Conservation (phyloP, 2,113 vertebrate species). For the Alligator mississippiensis region DNA sequence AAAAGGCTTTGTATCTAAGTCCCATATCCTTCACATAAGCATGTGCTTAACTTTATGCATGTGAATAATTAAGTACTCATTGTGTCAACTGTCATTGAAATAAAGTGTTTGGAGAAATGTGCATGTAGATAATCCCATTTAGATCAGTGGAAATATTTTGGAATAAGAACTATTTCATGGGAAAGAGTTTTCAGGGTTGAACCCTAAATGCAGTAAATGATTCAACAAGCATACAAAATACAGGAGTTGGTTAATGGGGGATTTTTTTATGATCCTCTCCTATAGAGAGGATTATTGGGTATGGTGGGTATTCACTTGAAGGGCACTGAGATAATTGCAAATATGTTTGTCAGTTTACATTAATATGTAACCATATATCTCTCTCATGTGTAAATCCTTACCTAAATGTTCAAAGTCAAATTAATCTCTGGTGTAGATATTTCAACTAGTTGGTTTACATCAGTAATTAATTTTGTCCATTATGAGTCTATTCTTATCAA, state of each 20-base stretch:
- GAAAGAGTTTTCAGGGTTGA: not conserved
- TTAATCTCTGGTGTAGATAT: slow-evolving; percentile 11
- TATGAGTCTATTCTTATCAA: slow-evolving; percentile 1
- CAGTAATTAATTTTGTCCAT: not conserved
- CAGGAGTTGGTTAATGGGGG: not conserved
- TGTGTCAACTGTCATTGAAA: not conserved
- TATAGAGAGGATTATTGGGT: not conserved
- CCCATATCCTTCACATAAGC: not conserved
- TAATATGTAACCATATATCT: not conserved
- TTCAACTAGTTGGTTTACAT: slow-evolving; percentile 9
- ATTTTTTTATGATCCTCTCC: not conserved
- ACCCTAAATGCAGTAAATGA: not conserved
- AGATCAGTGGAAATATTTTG: not conserved
- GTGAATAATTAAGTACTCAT: slow-evolving; percentile 26
- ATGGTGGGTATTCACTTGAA: not conserved
- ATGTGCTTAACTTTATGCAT: slow-evolving; percentile 43
- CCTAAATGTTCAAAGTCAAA: slow-evolving; percentile 22
- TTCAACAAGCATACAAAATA: not conserved
- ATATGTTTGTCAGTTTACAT: not conserved
- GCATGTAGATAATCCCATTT: slow-evolving; percentile 21
- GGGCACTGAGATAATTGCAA: not conserved
- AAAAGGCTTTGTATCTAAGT: slow-evolving; percentile 14
- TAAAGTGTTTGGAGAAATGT: slow-evolving; percentile 24
- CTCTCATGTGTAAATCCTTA: not conserved
- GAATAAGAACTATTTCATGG: slow-evolving; percentile 1